These are phyloP conservation scores for Hylia prasina DNA, from an alignment of 2,113 vertebrate species.

Conservation along the genomic window DNA sequence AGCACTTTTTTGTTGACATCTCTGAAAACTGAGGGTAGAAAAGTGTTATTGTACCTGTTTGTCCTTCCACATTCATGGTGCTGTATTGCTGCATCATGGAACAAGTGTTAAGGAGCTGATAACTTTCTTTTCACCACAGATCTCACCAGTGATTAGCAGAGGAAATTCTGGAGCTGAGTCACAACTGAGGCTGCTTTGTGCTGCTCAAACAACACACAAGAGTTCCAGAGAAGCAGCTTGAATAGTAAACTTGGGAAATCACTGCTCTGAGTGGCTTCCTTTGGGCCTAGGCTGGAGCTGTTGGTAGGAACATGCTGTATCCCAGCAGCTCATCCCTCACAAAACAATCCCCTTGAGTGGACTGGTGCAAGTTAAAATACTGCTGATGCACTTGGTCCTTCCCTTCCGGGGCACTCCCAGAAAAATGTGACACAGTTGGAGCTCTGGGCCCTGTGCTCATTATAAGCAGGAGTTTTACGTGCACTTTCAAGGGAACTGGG, in stretches of 20 bases:
- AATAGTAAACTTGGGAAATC: slow-evolving; percentile 1
- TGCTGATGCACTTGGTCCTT: neutral
- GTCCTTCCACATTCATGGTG: neutral
- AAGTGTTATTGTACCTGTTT: neutral
- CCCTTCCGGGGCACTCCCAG: neutral
- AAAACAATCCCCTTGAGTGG: neutral
- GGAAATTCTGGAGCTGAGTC: neutral
- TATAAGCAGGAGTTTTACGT: neutral
- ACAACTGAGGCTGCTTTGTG: neutral
- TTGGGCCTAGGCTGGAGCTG: neutral
- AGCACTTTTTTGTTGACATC: neutral
- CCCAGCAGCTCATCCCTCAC: neutral
- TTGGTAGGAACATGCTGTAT: neutral
- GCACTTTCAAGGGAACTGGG: neutral
- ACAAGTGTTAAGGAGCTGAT: neutral
- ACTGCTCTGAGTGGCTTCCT: neutral
- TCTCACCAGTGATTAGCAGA: neutral
- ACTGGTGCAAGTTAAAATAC: neutral
- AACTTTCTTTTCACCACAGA: neutral
- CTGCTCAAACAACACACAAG: neutral
- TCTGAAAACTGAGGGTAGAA: neutral
- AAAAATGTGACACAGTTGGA: neutral
- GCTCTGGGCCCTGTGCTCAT: neutral
- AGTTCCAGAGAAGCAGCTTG: neutral
- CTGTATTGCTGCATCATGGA: neutral